Evolutionary conservation across 2,888 invertebrate species (phyloP), one percentile per base, ranked within the genome.

Genomic region (Leistus spinibarbis): DNA sequence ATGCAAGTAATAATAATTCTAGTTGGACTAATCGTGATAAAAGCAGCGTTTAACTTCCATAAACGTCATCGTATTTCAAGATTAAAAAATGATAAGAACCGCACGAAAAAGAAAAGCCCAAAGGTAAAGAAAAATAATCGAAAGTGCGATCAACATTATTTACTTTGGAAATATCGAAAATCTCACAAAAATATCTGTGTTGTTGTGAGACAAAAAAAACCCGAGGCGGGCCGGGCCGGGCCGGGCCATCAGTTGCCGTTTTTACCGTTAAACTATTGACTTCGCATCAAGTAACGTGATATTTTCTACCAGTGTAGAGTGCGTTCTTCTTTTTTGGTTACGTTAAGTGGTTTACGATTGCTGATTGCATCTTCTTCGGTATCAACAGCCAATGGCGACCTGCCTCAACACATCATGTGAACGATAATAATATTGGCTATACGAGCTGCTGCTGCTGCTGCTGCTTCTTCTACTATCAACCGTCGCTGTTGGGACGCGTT

Each of bases 261-360:
- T 72, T 72, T 72, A 65, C 65, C 65, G 72, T 65, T 65, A 70
- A 63, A 63, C 70, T 72, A 72, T 72, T 72, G 72, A 72, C 72
- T 72, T 72, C 72, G 57, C 72, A 72, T 72, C 72, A 72, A 22
- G 72, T 65, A 72, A 72, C 65, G 72, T 72, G 72, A 72, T 72
- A 72, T 72, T 72, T 65, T 72, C 65, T 65, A 57, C 56, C 53
- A 53, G 72, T 64, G 65, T 64, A 56, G 65, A 64, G 54, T n/a
- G n/a, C n/a, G n/a, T 72, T 65, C 16, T 65, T 72, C 72, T 72
- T 65, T 71, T 72, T 56, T 54, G 17, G 57, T 62, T 63, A 71
- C 72, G 72, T 72, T 72, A 72, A 72, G 72, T 72, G 72, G 72
- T 72, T 72, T 72, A 72, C 72, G 72, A 72, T 72, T 54, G 72